These are phyloP conservation scores for Beaufortia kweichowensis DNA, from an alignment of 2,113 vertebrate species.

Conservation along the genomic window DNA sequence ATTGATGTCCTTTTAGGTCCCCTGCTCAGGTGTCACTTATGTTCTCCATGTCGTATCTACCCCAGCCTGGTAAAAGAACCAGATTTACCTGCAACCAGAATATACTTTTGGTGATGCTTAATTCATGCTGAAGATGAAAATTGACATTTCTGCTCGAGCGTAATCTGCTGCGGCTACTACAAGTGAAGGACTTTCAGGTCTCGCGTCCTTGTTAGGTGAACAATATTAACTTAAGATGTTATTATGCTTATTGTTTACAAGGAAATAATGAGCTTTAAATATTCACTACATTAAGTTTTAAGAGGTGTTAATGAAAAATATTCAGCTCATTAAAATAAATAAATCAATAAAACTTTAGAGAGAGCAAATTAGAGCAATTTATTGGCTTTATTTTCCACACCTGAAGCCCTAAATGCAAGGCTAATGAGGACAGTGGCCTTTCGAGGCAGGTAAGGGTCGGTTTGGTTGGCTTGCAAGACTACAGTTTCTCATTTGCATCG, in stretches of 20 bases:
- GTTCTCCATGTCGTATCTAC: conserved; percentile 60
- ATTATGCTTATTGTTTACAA: conserved; percentile 5
- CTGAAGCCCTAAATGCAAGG: conserved; percentile 24
- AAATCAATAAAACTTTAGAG: conserved; percentile 30
- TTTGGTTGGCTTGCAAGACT: background rate
- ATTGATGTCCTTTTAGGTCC: conserved; percentile 73
- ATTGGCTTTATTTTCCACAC: conserved; percentile 29
- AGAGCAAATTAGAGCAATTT: conserved; percentile 22
- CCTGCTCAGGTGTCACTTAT: conserved; percentile 61
- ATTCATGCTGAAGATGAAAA: conserved; percentile 32
- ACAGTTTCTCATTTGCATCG: background rate
- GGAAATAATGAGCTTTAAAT: background rate
- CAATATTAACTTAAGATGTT: background rate
- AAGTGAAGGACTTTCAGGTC: conserved; percentile 25
- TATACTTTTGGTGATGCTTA: conserved; percentile 11
- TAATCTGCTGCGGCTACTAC: too few relatives aligned
- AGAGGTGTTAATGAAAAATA: conserved; percentile 25
- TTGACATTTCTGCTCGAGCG: conserved; percentile 25
- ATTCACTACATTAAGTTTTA: background rate
- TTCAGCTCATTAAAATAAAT: conserved; percentile 16
- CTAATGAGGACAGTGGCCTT: conserved; percentile 43
- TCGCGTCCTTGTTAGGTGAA: background rate
- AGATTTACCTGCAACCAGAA: conserved; percentile 42
- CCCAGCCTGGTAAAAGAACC: conserved; percentile 38
- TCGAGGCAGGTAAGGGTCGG: background rate